Conservation (phyloP, 2,888 invertebrate genomes). For the Leptothorax acervorum region DNA sequence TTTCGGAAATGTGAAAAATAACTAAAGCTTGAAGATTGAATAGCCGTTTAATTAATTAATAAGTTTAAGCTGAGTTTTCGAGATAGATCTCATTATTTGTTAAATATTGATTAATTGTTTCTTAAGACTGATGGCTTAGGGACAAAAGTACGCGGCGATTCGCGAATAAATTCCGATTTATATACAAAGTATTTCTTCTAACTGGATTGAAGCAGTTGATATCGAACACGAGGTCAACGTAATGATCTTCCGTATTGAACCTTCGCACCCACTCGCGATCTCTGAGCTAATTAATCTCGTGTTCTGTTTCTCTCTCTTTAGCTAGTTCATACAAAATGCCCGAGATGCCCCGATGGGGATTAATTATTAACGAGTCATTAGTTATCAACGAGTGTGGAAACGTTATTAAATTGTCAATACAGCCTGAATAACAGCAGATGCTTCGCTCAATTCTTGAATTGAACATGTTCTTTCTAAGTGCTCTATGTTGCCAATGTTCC, state of each 20-base stretch:
- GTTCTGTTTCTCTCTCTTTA: constrained; percentile 12
- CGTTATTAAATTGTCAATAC: constrained; percentile 22
- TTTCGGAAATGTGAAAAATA: neutral
- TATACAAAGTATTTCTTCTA: constrained; percentile 19
- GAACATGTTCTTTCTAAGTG: neutral
- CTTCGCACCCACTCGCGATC: constrained; percentile 35
- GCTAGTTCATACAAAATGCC: neutral
- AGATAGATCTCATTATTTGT: neutral
- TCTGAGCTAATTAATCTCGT: constrained; percentile 61
- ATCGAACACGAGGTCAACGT: constrained; percentile 50
- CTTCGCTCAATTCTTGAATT: neutral
- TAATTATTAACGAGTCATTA: constrained; percentile 57
- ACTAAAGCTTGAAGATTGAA: neutral
- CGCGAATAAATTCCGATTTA: constrained; percentile 1
- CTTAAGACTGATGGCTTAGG: neutral
- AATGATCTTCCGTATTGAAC: constrained; percentile 44
- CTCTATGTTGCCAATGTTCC: neutral
- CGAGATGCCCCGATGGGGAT: constrained; percentile 29
- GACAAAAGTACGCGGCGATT: neutral
- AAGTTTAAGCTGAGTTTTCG: no score
- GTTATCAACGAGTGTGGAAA: neutral
- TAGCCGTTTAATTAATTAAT: neutral
- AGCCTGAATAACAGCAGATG: neutral
- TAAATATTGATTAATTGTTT: neutral
- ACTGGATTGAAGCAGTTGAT: constrained; percentile 19